phyloP scores from a whole-genome alignment of 2,797 vertebrate species.

The Danio aesculapii region DNA sequence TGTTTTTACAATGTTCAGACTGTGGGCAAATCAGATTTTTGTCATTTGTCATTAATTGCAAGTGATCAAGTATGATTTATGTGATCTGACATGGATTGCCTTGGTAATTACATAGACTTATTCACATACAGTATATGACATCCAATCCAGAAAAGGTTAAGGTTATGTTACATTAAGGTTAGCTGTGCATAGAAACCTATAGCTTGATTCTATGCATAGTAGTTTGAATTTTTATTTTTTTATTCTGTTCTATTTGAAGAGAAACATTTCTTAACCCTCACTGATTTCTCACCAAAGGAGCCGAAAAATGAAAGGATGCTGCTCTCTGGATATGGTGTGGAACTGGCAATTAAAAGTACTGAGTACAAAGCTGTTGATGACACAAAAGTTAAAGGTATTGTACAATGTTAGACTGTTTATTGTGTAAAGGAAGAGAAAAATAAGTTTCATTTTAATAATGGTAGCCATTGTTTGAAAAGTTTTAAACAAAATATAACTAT shows the following conservation, averaged over 20 bases:
- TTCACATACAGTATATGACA: too few species aligned
- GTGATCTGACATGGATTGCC: too few species aligned
- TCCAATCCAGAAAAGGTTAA: too few species aligned
- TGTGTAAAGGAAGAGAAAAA: constrained; percentile 27
- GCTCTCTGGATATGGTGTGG: constrained; percentile 95
- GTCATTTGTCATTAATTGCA: too few species aligned
- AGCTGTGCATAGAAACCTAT: background rate
- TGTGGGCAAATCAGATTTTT: too few species aligned
- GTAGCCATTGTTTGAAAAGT: background rate
- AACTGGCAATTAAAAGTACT: constrained; percentile 96
- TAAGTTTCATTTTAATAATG: background rate
- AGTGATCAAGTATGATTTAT: too few species aligned
- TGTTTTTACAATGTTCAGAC: background rate
- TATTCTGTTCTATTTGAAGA: background rate
- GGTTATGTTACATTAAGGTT: background rate
- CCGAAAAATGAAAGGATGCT: constrained; percentile 85
- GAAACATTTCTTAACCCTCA: background rate
- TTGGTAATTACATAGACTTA: too few species aligned
- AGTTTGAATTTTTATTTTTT: background rate
- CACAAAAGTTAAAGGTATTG: constrained; percentile 88
- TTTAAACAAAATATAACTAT: background rate
- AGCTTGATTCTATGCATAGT: background rate
- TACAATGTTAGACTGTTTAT: constrained; percentile 36
- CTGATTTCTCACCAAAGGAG: constrained; percentile 74
- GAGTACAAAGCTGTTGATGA: constrained; percentile 98